These are phyloP conservation scores for Steinernema hermaphroditum DNA, from an alignment of 2,888 invertebrate genomes.

Conservation along the genomic window DNA sequence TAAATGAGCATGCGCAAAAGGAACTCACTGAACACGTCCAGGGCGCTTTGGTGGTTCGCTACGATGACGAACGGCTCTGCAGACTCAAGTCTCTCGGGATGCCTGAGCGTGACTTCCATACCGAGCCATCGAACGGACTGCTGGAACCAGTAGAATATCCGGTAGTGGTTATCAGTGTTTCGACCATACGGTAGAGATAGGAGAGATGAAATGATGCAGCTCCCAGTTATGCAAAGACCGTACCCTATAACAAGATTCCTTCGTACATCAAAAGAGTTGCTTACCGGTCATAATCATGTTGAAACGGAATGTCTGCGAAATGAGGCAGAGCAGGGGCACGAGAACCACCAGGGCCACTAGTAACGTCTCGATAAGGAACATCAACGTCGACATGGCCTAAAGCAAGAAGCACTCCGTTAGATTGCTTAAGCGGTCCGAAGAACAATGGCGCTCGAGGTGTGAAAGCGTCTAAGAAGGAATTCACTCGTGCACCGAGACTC, in stretches of 20 bases:
- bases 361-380: neutral
- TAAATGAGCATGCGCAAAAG: neutral
- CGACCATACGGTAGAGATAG: neutral
- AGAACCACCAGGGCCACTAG: neutral
- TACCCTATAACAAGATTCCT: neutral
- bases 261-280: no score
- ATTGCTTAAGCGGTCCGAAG: no score
- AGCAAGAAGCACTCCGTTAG: neutral
- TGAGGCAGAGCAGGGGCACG: neutral
- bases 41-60: constrained; percentile 59
- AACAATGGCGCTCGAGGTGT: neutral
- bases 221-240: neutral
- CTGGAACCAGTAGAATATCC: constrained; percentile 13
- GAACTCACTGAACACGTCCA: constrained; percentile 56
- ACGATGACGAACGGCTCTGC: constrained; percentile 53
- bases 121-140: constrained; percentile 34
- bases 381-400: constrained; percentile 4
- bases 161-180: constrained; percentile 22
- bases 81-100: constrained; percentile 42
- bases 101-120: constrained; percentile 41
- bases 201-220: neutral
- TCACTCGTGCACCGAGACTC: neutral
- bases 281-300: neutral
- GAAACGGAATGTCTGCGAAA: constrained; percentile 6
- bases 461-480: neutral